Conservation (phyloP, 1,140 invertebrate species). For the Spodoptera litura region DNA sequence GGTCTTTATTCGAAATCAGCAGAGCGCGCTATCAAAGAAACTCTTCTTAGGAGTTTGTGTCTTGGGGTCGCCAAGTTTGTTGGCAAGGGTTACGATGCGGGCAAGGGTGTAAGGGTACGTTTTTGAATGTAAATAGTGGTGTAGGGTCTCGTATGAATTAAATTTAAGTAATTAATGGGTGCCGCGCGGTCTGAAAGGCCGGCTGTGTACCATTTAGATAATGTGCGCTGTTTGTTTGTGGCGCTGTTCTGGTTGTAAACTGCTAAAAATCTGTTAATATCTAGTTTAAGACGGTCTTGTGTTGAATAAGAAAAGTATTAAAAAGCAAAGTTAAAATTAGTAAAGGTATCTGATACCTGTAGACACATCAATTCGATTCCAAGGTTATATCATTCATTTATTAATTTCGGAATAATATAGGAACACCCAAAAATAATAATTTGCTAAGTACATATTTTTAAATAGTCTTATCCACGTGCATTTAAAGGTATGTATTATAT, state of each 20-base stretch:
- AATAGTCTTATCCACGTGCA: too few relatives aligned
- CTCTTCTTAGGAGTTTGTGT: slow-evolving; percentile 83
- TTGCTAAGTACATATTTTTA: too few relatives aligned
- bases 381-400: too few relatives aligned
- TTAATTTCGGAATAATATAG: too few relatives aligned
- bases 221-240: slow-evolving; percentile 55
- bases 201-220: slow-evolving; percentile 58
- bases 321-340: too few relatives aligned
- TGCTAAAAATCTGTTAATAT: not conserved
- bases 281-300: too few relatives aligned
- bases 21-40: slow-evolving; percentile 85
- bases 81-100: slow-evolving; percentile 81
- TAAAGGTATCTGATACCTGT: too few relatives aligned
- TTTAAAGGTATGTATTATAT: too few relatives aligned
- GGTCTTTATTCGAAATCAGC: slow-evolving; percentile 81
- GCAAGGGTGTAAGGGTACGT: slow-evolving; percentile 68
- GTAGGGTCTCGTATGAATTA: slow-evolving; percentile 81
- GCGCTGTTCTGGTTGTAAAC: not conserved
- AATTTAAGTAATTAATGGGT: slow-evolving; percentile 85
- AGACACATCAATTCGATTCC: too few relatives aligned
- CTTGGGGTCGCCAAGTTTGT: slow-evolving; percentile 83
- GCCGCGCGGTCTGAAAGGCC: slow-evolving; percentile 52
- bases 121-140: slow-evolving; percentile 85
- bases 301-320: too few relatives aligned
- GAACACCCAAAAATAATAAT: too few relatives aligned